A percentile compares a stretch with the other conserved stretches of the same genome.
phyloP scores from a whole-genome alignment of 2,888 invertebrate species.

The Lasioglossum leucozonium region DNA sequence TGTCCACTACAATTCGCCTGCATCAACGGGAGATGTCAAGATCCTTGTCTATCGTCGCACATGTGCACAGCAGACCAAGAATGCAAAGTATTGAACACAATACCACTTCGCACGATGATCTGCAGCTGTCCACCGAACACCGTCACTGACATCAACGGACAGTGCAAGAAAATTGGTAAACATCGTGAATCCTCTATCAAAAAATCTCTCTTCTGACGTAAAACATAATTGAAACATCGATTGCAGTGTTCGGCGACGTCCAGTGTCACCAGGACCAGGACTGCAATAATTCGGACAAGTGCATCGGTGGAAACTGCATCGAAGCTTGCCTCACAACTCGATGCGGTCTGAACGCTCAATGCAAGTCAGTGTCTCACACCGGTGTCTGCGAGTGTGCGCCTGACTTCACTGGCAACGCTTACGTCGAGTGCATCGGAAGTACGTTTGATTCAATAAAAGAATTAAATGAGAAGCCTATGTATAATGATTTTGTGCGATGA shows the following conservation, averaged over 20 bases:
- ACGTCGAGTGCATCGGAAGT: constrained; percentile 90
- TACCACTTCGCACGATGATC: constrained; percentile 93
- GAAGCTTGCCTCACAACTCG: constrained; percentile 91
- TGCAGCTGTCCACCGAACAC: constrained; percentile 95
- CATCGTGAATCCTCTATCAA: constrained; percentile 12
- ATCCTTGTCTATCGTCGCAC: constrained; percentile 90
- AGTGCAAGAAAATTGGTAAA: constrained; percentile 87
- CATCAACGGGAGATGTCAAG: constrained; percentile 90
- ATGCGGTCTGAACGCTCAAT: constrained; percentile 94
- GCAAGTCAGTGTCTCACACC: constrained; percentile 90
- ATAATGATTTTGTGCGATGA: background rate
- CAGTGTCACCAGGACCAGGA: constrained; percentile 85
- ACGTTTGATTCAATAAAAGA: constrained; percentile 70
- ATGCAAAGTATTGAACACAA: constrained; percentile 91
- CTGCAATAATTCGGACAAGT: constrained; percentile 90
- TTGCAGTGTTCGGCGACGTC: constrained; percentile 46
- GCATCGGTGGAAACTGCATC: constrained; percentile 90
- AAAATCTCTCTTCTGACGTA: background rate
- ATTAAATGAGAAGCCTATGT: background rate
- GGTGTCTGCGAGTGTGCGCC: constrained; percentile 92
- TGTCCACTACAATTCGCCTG: constrained; percentile 92
- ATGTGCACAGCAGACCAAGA: constrained; percentile 92
- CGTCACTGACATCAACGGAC: constrained; percentile 89
- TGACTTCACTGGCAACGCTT: constrained; percentile 92
- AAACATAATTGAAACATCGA: background rate